These are phyloP conservation scores for Polydrusus pterygomalis DNA, from an alignment of 2,888 invertebrate genomes.

Conservation along the genomic window DNA sequence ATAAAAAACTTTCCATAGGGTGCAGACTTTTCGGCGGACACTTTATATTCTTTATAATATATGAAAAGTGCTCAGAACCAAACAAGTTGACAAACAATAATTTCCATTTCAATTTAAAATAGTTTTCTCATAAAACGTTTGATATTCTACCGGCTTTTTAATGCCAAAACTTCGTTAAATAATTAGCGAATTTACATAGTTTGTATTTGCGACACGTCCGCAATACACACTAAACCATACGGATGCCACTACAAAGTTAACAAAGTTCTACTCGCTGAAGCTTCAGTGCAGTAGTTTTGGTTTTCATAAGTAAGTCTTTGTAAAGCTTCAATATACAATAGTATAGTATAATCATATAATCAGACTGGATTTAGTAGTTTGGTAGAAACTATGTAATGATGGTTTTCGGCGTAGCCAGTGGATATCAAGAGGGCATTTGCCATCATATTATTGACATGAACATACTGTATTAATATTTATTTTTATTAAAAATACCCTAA, in stretches of 20 bases:
- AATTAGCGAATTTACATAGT: not conserved
- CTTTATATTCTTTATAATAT: too few species aligned
- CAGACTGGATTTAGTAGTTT: not conserved
- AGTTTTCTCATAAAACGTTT: not conserved
- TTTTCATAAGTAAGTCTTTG: not conserved
- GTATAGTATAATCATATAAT: too few species aligned
- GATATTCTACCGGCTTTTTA: not conserved
- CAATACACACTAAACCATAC: slow-evolving; percentile 4
- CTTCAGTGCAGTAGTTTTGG: not conserved
- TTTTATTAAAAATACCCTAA: too few species aligned
- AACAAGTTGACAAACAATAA: too few species aligned
- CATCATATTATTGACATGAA: too few species aligned
- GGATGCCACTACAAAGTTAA: slow-evolving; percentile 4
- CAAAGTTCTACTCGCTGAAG: not conserved
- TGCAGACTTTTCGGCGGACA: too few species aligned
- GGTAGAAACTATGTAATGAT: too few species aligned
- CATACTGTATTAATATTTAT: too few species aligned
- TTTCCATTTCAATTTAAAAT: too few species aligned
- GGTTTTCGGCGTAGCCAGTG: not conserved
- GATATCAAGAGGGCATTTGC: too few species aligned
- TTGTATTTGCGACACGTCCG: not conserved
- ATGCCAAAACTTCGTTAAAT: not conserved
- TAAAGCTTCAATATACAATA: slow-evolving; percentile 4
- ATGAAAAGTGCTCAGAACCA: too few species aligned
- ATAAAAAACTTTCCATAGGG: too few species aligned